Base-by-base conservation (phyloP, 2,113 vertebrate genomes). In the Talpa occidentalis region DNA sequence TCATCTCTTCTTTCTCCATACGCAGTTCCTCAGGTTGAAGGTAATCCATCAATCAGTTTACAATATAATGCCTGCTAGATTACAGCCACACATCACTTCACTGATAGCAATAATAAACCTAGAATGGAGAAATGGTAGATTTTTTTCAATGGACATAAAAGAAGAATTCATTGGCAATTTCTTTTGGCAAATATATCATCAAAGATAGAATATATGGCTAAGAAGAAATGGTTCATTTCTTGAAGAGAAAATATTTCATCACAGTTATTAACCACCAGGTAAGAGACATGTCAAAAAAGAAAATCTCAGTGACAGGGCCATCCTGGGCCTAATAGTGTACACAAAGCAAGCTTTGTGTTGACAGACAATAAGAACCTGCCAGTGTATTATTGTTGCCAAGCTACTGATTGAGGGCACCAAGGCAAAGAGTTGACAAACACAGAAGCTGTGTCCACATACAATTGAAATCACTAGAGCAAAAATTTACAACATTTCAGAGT, bases 231-330 rank as follows among this genome's bases (percentile, higher is more conserved):
- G 62, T 82, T 81, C 93, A 49, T 95, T 95, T 95, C 74, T 77
- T 84, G 66, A 92, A 91, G 69, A 91, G 88, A 84, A 89, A 67
- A 74, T 79, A 82, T 94, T 93, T 94, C 54, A 95, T 80, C 28
- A 24, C 6, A 96, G 70, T 49, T 67, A 77, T 91, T 95, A 92
- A 83, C 74, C 54, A 96, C 59, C 54, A 95, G 74, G 64, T 95
- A 94, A 88, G 74, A 96, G 82, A 95, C 40, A 80, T 84, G 91
- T 91, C 85, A 92, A 80, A 91, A 92, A 89, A 69, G 87, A 79
- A 92, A 96, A 94, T 95, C 74, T 70, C 59, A 15, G 64, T 94
- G 88, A 89, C 96, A 95, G 88, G 91, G 72, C 64, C 62, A 95
- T 62, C 52, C 54, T 84, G 47, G n/a, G 87, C 66, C 76, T 95